A percentile compares a stretch with the other conserved stretches of the same genome.
These are phyloP conservation scores for Xanthorhoe designata DNA, from an alignment of 2,888 invertebrate genomes.

Conservation along the genomic window DNA sequence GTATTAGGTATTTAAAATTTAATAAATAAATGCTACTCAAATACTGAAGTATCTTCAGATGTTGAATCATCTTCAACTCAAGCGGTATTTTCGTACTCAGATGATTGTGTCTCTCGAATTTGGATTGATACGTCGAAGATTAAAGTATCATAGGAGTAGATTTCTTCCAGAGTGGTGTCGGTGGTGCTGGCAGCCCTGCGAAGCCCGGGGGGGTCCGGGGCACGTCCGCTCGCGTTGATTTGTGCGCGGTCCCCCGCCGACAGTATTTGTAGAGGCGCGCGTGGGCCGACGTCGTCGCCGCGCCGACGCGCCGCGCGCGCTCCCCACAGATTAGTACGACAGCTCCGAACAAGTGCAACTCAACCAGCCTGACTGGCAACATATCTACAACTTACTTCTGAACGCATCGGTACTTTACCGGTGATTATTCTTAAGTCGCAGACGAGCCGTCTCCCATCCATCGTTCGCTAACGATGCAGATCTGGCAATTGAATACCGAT, in stretches of 20 bases:
- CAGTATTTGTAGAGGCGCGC: slow-evolving; percentile 77
- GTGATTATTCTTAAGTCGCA: not conserved
- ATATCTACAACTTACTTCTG: slow-evolving; percentile 8
- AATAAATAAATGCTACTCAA: no score
- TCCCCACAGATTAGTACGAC: slow-evolving; percentile 16
- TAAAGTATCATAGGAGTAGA: not conserved
- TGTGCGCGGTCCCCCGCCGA: slow-evolving; percentile 81
- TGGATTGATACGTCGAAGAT: not conserved
- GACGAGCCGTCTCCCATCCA: slow-evolving; percentile 10
- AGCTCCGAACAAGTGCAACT: slow-evolving; percentile 24
- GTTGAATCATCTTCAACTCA: no score
- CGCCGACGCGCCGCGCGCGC: slow-evolving; percentile 44
- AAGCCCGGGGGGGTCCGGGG: slow-evolving; percentile 68
- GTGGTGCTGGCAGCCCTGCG: slow-evolving; percentile 61
- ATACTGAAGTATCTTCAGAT: no score
- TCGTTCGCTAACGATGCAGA: slow-evolving; percentile 26
- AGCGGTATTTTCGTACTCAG: not conserved
- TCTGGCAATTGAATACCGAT: slow-evolving; percentile 23
- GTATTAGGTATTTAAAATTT: no score
- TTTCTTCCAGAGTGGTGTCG: not conserved
- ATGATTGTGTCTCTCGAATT: not conserved
- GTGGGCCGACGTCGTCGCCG: slow-evolving; percentile 53
- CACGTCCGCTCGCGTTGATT: slow-evolving; percentile 76
- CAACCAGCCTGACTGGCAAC: slow-evolving; percentile 15
- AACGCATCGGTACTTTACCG: slow-evolving; percentile 1